Base-by-base conservation (phyloP, 2,797 vertebrate genomes). In the Pempheris klunzingeri region DNA sequence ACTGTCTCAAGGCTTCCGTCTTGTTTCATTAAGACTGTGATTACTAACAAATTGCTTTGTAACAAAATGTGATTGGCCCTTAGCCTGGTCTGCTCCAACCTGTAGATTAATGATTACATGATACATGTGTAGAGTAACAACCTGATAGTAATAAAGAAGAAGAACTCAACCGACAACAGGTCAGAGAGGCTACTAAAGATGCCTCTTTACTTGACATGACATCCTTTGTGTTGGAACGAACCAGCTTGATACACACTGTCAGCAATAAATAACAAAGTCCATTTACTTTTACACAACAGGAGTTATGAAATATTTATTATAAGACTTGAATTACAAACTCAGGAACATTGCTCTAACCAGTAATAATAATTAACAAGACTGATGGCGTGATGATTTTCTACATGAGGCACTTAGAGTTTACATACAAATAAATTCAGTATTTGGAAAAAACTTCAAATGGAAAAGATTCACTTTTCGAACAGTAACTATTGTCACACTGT, bases 181-280 rank as follows among this genome's bases (percentile, higher is more conserved):
- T 26, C 54, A 69, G 44, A 47, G 26, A 24, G 36, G 34, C 39
- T 70, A n/a, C 53, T 20, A 20, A 52, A 55, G 6, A 38, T 4
- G 9, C 0, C 44, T 18, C 43, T n/a, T n/a, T n/a, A n/a, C n/a
- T n/a, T n/a, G n/a, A n/a, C 20, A 12, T 57, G 2, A 32, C 13
- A 15, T 43, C 6, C 5, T 53, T 57, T 57, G 24, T 46, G 38
- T 34, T 32, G 43, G 44, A 34, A 17, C 22, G 11, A n/a, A 61
- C 14, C 2, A 10, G 13, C 36, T 32, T 4, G 3, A 36, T 34
- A 53, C 28, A 26, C 13, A 32, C 9, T 26, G 22, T 39, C 38
- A 18, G 36, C 22, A 26, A 54, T 64, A 69, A 74, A 74, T 74
- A 68, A 78, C 74, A 77, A 78, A 86, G 80, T 69, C 61, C 71